Base-by-base conservation (phyloP, 2,888 invertebrate species). In the Dysmachus trigonus region DNA sequence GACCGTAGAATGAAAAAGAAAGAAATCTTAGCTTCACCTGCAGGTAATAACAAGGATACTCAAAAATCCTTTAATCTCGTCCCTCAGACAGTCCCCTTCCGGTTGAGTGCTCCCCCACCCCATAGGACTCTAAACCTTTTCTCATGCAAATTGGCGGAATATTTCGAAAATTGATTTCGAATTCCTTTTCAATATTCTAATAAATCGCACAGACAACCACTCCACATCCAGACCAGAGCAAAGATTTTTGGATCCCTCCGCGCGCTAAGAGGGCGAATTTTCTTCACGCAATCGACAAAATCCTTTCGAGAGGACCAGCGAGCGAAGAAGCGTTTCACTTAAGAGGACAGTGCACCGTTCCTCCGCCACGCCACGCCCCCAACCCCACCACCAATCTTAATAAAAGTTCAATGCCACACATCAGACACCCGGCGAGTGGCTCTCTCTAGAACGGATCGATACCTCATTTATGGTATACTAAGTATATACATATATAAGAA, bases 321-420 rank as follows among this genome's bases (percentile, higher is more conserved):
- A n/a, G n/a, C n/a, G n/a, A n/a, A n/a, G n/a, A n/a, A n/a, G n/a
- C n/a, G n/a, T n/a, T 10, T 62, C 62, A 62, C 62, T 62, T 62
- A 62, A 62, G 10, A 62, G 62, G 62, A 27, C 62, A 62, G 62
- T 73, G 35, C 31, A 73, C 73, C 73, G n/a, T 18, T 30, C 73
- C n/a, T n/a, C n/a, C n/a, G n/a, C n/a, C n/a, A n/a, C 33, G 31
- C 73, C n/a, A 22, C 47, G 35, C n/a, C 53, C 33, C 33, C 53
- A 53, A 8, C 53, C 81, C n/a, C 33, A 13, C 8, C 22, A 15
- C 10, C 53, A 62, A 27, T 81, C 22, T 33, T 33, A 18, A 81
- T 81, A 81, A 81, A 81, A 81, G 81, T 81, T 81, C 81, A 81
- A 81, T 81, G 81, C 81, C 81, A 81, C 81, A 53, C 81, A 81